phyloP scores from a whole-genome alignment of 64 coral and sea anemone species.

The Porites lutea region DNA sequence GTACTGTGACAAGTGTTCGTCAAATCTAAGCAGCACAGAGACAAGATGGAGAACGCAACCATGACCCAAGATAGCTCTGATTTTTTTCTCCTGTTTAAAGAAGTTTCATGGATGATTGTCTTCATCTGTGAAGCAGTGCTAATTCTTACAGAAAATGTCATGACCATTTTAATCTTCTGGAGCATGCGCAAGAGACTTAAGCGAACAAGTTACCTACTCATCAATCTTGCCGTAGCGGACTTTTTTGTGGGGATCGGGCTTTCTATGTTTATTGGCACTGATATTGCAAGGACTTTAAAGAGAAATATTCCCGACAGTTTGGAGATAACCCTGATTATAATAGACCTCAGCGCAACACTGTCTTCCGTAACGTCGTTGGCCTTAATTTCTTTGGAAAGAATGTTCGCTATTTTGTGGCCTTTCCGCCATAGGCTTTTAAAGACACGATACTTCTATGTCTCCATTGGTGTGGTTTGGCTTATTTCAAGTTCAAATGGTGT shows the following conservation, averaged over 20 bases:
- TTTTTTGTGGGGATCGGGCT: neutral
- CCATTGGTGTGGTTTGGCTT: neutral
- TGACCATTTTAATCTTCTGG: neutral
- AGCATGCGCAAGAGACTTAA: neutral
- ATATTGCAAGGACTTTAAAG: neutral
- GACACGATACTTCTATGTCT: neutral
- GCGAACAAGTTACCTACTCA: neutral
- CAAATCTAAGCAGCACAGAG: too few relatives aligned
- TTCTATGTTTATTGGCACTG: neutral
- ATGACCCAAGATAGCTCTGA: neutral
- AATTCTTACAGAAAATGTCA: neutral
- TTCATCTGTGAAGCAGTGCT: neutral
- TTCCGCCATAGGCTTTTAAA: neutral
- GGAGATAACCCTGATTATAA: neutral
- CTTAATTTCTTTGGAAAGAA: constrained; percentile 3
- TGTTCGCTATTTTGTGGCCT: constrained; percentile 4
- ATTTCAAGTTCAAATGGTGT: neutral
- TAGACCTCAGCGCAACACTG: neutral
- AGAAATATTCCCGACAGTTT: too few relatives aligned
- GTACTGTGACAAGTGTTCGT: too few relatives aligned
- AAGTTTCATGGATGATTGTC: neutral
- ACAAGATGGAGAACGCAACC: neutral
- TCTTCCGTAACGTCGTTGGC: neutral
- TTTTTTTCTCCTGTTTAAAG: neutral
- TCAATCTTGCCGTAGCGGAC: constrained; percentile 10